phyloP scores from a whole-genome alignment of 2,113 vertebrate species.

The Myotis brandtii region DNA sequence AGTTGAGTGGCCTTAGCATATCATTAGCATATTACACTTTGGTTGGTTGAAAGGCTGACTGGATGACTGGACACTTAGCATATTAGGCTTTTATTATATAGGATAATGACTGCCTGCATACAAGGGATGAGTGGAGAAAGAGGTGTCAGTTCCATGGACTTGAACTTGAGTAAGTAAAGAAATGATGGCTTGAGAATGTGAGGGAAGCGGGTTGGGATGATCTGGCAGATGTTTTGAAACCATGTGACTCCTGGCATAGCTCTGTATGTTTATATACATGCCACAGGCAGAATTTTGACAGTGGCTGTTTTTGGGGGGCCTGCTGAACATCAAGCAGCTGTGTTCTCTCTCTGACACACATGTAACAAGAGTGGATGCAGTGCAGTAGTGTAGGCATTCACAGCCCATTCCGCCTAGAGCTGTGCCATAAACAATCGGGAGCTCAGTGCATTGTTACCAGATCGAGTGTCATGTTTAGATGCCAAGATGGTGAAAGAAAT shows the following conservation, averaged over 20 bases:
- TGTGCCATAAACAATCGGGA: constrained; percentile 45
- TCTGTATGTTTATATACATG: not conserved
- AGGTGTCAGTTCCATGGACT: not conserved
- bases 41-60: too few relatives aligned
- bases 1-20: too few relatives aligned
- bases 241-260: not conserved
- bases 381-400: not conserved
- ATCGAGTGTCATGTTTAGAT: constrained; percentile 28
- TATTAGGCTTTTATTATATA: too few relatives aligned
- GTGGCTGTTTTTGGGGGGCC: not conserved
- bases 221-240: not conserved
- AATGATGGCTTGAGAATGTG: not conserved
- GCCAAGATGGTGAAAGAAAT: constrained; percentile 48
- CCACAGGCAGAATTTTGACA: constrained; percentile 38
- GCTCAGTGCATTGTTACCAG: not conserved
- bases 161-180: not conserved
- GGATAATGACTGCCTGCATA: not conserved
- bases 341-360: constrained; percentile 28
- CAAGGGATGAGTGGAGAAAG: not conserved
- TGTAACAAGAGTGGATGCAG: constrained; percentile 42
- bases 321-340: not conserved
- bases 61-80: too few relatives aligned
- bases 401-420: not conserved
- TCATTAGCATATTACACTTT: too few relatives aligned
- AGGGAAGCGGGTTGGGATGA: not conserved